Percentiles rank a stretch among this genome's conserved stretches.
Evolutionary conservation across 2,113 vertebrate species (phyloP).

Genomic region (Brienomyrus brachyistius): DNA sequence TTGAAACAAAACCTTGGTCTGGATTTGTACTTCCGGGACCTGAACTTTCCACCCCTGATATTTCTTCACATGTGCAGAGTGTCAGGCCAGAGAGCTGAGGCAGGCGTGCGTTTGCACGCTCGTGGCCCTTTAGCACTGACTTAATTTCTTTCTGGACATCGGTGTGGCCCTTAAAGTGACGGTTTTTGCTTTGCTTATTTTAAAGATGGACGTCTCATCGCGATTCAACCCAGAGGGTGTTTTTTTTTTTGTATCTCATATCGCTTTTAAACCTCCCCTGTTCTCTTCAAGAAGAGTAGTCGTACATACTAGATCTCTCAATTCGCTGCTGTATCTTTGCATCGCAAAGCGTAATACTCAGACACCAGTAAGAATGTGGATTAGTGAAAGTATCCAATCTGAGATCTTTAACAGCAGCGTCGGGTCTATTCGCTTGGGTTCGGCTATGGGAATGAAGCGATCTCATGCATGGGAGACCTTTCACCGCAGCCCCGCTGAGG

Average conservation of each 20-base stretch:
- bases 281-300: conserved; percentile 38
- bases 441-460: background rate
- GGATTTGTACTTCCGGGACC: background rate
- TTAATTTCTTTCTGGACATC: background rate
- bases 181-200: conserved; percentile 49
- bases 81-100: conserved; percentile 39
- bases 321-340: background rate
- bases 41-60: background rate
- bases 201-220: conserved; percentile 25
- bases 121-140: background rate
- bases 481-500: background rate
- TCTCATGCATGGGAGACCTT: background rate
- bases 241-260: background rate
- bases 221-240: conserved; percentile 31
- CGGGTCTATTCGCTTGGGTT: background rate
- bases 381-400: background rate
- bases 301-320: conserved; percentile 23
- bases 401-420: background rate
- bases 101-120: background rate
- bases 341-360: background rate
- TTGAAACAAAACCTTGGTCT: background rate
- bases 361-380: background rate
- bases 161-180: conserved; percentile 40
- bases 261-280: conserved; percentile 20
- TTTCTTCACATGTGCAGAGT: conserved; percentile 35